A percentile compares a stretch with the other conserved stretches of the same genome.
Conservation (phyloP, 2,113 vertebrate species). For the Platysternon megacephalum region DNA sequence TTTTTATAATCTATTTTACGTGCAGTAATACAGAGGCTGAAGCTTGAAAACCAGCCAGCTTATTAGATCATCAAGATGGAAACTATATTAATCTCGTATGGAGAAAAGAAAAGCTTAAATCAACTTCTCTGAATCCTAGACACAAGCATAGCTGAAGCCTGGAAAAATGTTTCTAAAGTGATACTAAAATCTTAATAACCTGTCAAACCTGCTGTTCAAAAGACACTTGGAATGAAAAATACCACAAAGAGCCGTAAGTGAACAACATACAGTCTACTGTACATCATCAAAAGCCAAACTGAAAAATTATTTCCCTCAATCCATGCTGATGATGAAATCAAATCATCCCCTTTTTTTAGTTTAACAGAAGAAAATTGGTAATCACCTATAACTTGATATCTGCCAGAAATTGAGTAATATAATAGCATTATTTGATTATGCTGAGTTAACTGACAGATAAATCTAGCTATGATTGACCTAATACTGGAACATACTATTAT, state of each 20-base stretch:
- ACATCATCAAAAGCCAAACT: conserved; percentile 64
- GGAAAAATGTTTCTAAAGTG: conserved; percentile 61
- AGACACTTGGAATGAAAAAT: conserved; percentile 43
- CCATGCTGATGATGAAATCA: conserved; percentile 18
- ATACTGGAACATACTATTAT: background rate
- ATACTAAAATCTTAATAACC: conserved; percentile 60
- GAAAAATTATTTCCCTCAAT: conserved; percentile 64
- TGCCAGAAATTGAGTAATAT: background rate
- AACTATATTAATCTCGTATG: background rate
- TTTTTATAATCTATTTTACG: background rate
- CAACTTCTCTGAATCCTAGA: conserved; percentile 23
- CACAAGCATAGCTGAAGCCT: background rate
- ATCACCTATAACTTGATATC: background rate
- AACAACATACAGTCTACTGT: conserved; percentile 32
- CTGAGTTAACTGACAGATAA: background rate
- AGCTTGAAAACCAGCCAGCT: background rate
- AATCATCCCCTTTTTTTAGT: conserved; percentile 28
- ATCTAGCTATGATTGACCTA: background rate
- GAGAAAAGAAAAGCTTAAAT: background rate
- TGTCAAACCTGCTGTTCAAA: conserved; percentile 33
- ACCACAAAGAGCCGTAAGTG: conserved; percentile 57
- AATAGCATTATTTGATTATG: background rate
- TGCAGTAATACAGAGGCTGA: background rate
- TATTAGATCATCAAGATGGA: background rate
- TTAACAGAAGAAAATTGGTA: conserved; percentile 18